Evolutionary conservation across 2,888 invertebrate species (phyloP), one percentile per base, ranked within the genome.

Genomic region (Dioctria rufipes): DNA sequence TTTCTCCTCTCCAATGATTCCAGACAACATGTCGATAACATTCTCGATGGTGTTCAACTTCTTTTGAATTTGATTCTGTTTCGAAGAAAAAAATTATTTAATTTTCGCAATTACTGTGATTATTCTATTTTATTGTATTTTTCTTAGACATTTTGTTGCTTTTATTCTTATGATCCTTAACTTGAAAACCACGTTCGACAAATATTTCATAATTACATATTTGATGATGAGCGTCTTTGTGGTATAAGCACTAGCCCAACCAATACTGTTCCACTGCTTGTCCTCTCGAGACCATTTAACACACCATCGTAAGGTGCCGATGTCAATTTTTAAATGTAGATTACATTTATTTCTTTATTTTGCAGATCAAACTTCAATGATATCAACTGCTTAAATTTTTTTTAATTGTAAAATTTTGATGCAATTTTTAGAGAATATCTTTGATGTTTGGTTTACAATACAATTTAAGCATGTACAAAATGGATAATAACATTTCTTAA

Each of bases 1-100:
- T 37, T 80, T 83, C 84, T 93, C 94, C 85, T 95, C 95, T 0
- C 95, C 95, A 85, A 96, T 95, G 86, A 96, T 94, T 51, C 94
- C 94, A 82, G 94, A 94, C 85, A 96, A 90, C 94, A 96, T 96
- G 86, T 96, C 96, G 86, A 96, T 95, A 39, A 96, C 95, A 88
- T 95, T 95, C 89, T 93, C 93, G 87, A 96, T 95, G 0, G 95
- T 95, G 89, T 94, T 87, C 65, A 89, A 82, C 85, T 89, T 89
- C 84, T 88, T 89, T 83, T 89, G 86, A 39, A 89, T 89, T 87
- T 89, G 89, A 78, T 84, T 86, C 89, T 89, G 85, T 73, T 61
- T 66, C 43, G 43, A 78, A 80, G 71, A 80, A 81, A 81, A 43
- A 54, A 54, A n/a, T 39, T 6, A 51, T 51, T 37, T 71, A 37